Base-by-base conservation (phyloP, 2,888 invertebrate species). In the Cosmia trapezina region DNA sequence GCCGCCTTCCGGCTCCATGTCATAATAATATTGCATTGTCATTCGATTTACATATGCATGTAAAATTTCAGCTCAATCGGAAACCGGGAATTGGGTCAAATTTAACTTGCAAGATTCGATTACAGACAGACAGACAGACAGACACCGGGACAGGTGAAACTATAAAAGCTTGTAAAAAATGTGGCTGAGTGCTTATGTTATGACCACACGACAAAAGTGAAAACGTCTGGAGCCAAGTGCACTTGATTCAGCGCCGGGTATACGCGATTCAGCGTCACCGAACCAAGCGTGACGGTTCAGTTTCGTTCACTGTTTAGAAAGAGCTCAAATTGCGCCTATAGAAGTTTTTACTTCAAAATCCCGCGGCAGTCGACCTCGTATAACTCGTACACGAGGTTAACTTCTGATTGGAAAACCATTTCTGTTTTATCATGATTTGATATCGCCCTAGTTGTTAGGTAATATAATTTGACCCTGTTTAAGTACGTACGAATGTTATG, bases 401-500 rank as follows among this genome's bases (percentile, higher is more conserved):
- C n/a, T n/a, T n/a, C n/a, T n/a, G n/a, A n/a, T n/a, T n/a, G 6
- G 6, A 14, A 9, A 51, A 49, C n/a, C 6, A 33, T 45, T 28
- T 45, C 19, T 47, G 9, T 19, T 62, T 45, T 45, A 28, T 14
- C 8, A 19, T 47, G 12, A n/a, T 63, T 63, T 63, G 14, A 11
- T 63, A 51, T 33, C 6, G 14, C 14, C 33, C 6, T 63, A 53
- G 53, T 53, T 33, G 4, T 33, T 5, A 37, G 4, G 6, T n/a
- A 33, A 51, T 51, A 63, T 63, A 51, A 51, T 6, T 33, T 53
- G 17, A n/a, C 8, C 33, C 28, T 33, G 28, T 19, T 3, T 8
- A 19, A 45, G 12, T 56, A 43, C 19, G 4, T 41, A 70, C 28
- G 28, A 28, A 28, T 70, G 78, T 74, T 70, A 77, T 74, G 70